A percentile compares a stretch with the other conserved stretches of the same genome.
phyloP scores from a whole-genome alignment of 2,113 vertebrate genomes.

The Syrmaticus mikado region DNA sequence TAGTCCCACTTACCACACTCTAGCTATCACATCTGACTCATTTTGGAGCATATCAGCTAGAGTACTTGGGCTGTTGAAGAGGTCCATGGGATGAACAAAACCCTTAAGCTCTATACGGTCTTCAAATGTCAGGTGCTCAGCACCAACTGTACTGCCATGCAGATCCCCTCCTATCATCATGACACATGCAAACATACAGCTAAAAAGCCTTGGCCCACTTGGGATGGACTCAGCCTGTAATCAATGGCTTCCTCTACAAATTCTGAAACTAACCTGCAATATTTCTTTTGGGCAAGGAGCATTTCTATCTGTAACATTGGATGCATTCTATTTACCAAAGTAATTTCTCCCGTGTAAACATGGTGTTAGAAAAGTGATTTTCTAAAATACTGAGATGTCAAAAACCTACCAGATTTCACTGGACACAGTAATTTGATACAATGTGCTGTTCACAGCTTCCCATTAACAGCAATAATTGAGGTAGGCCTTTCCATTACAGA shows the following conservation, averaged over 20 bases:
- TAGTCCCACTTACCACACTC: neutral
- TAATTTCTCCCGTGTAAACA: neutral
- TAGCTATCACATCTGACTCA: neutral
- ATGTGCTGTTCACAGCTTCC: neutral
- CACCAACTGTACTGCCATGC: neutral
- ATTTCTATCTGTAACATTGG: neutral
- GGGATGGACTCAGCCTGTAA: neutral
- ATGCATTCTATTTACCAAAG: neutral
- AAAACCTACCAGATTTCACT: neutral
- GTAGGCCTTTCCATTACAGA: neutral
- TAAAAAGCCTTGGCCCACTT: neutral
- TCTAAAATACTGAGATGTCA: neutral
- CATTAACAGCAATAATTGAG: neutral
- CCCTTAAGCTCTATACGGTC: neutral
- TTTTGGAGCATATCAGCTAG: accelerated
- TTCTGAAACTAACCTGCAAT: neutral
- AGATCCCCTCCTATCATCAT: neutral
- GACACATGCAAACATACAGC: neutral
- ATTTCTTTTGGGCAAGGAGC: neutral
- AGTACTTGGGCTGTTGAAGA: neutral
- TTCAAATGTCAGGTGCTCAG: neutral
- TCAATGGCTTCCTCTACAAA: neutral
- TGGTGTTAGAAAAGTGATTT: neutral
- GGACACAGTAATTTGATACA: neutral
- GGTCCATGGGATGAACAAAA: neutral